Conservation (phyloP, 2,888 invertebrate genomes). For the Nomada lathburiana region DNA sequence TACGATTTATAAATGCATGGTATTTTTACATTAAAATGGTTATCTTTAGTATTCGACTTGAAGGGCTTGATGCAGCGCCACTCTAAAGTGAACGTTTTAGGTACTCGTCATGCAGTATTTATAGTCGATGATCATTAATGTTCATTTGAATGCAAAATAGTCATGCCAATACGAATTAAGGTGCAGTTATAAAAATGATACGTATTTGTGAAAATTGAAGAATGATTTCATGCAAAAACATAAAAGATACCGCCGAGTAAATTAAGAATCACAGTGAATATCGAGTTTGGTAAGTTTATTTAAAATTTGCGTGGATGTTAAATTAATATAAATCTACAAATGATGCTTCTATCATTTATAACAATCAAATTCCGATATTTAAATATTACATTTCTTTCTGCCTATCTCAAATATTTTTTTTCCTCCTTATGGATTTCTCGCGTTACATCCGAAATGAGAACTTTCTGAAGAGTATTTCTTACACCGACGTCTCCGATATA, state of each 20-base stretch:
- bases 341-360: background rate
- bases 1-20: background rate
- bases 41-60: background rate
- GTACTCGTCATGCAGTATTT: conserved; percentile 10
- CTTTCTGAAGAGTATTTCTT: background rate
- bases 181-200: background rate
- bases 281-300: conserved; percentile 33
- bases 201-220: background rate
- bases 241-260: background rate
- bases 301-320: background rate
- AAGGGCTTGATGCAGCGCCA: background rate
- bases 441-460: background rate
- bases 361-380: background rate
- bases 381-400: conserved; percentile 2
- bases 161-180: background rate
- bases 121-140: conserved; percentile 14
- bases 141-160: conserved; percentile 10
- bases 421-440: background rate
- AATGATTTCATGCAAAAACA: background rate
- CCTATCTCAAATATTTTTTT: background rate
- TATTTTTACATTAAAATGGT: background rate
- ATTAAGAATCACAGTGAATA: background rate
- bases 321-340: conserved; percentile 17
- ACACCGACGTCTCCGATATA: conserved; percentile 35
- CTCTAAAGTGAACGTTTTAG: background rate